Base-by-base conservation (phyloP, 2,797 vertebrate species). In the Labeo calbasu region DNA sequence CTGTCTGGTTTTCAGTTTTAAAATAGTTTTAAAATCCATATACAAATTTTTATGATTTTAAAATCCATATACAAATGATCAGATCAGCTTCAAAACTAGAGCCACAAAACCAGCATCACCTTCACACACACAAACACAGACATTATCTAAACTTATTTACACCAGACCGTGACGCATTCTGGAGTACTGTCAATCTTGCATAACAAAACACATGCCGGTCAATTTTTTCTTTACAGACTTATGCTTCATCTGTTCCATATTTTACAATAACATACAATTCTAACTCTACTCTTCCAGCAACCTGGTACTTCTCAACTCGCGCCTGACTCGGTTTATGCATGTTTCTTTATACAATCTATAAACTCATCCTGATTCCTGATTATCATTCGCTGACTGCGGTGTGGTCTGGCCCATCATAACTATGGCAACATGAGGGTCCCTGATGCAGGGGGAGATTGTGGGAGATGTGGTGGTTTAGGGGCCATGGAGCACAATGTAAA, bases 401-500 rank as follows among this genome's bases (percentile, higher is more conserved):
- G 61, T 72, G 79, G 77, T 84, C 78, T 78, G 63, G 28, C 36
- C 5, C 84, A 78, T 65, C 55, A 28, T 75, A 81, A n/a, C 57
- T 73, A 79, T 71, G 57, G 59, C 77, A 77, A 72, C 25, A 88
- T 88, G 66, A 87, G 70, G 90, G 90, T 75, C 91, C 91, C 82
- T 89, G 79, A 81, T 88, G 73, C 8, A 59, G 61, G 28, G 53
- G 15, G 17, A 50, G 65, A 89, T 94, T 88, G 82, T 90, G 87
- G 91, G 81, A 93, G 89, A 88, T 92, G 91, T 92, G 91, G 91
- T 87, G 93, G 92, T 94, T 94, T 93, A 91, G 85, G 89, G 88
- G 88, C 82, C 81, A 84, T 81, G n/a, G 86, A 93, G 93, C 93
- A 6, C 91, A 89, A 79, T 65, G 57, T 94, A 93, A 94, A 95